Conservation (phyloP, 2,113 vertebrate species). For the Macaca nemestrina region DNA sequence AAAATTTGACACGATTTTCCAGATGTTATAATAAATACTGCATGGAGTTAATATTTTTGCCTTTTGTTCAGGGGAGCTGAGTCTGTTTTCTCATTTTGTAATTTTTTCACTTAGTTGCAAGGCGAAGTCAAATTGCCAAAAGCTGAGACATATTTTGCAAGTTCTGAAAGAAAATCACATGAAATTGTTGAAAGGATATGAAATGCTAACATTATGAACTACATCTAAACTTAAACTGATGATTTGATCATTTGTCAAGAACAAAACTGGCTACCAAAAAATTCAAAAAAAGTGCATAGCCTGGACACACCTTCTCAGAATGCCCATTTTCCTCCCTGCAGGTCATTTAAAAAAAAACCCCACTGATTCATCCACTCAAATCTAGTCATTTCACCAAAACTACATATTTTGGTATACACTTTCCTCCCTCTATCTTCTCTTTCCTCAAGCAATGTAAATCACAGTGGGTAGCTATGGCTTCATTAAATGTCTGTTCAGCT, state of each 20-base stretch:
- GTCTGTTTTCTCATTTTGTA: slow-evolving; percentile 2
- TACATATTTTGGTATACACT: not conserved
- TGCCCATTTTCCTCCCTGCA: not conserved
- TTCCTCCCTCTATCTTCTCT: not conserved
- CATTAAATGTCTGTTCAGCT: not conserved
- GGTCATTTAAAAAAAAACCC: not conserved
- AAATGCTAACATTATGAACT: not conserved
- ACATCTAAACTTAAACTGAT: not conserved
- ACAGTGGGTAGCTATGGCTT: not conserved
- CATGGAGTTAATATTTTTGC: not conserved
- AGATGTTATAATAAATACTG: not conserved
- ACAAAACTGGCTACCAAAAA: slow-evolving; percentile 6
- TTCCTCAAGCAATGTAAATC: not conserved
- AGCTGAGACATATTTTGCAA: not conserved
- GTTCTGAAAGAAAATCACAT: not conserved
- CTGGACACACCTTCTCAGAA: not conserved
- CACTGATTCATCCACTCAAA: not conserved
- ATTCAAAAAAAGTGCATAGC: not conserved
- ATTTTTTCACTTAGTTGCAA: slow-evolving; percentile 3
- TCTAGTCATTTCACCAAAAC: not conserved
- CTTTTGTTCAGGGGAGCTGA: not conserved
- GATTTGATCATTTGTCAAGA: slow-evolving; percentile 41
- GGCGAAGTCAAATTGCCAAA: not conserved
- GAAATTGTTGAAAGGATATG: not conserved
- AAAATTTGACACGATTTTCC: slow-evolving; percentile 30